Evolutionary conservation across 2,113 vertebrate genomes (phyloP).

Genomic region (Xyrauchen texanus): DNA sequence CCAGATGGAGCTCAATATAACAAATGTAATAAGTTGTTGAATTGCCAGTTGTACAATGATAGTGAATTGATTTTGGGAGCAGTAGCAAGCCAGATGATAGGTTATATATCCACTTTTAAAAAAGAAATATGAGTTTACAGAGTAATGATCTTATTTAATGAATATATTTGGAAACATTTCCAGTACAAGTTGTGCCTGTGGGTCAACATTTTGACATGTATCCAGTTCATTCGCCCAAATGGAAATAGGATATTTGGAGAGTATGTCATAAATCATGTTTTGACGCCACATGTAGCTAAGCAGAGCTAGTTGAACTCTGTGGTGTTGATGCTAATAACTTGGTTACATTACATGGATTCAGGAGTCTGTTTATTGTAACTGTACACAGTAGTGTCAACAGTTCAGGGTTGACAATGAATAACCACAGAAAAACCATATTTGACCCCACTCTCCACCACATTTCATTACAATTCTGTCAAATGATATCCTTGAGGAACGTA

Average conservation of each 20-base stretch:
- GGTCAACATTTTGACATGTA: background rate
- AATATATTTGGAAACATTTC: background rate
- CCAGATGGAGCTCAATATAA: conserved; percentile 81
- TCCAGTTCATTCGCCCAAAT: too few species aligned
- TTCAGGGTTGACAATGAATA: background rate
- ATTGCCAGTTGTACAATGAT: conserved; percentile 78
- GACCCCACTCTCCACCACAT: background rate
- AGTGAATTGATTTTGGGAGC: conserved; percentile 63
- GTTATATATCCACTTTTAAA: conserved; percentile 68
- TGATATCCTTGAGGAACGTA: too few species aligned
- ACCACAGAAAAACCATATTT: background rate
- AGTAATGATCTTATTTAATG: conserved; percentile 30
- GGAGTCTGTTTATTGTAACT: background rate
- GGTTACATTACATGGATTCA: background rate
- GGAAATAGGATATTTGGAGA: background rate
- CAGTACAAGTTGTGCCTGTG: background rate
- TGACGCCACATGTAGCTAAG: too few species aligned
- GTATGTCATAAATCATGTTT: too few species aligned
- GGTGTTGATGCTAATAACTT: background rate
- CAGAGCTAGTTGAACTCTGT: background rate
- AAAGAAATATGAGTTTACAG: conserved; percentile 29
- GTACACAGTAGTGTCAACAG: background rate
- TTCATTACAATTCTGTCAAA: background rate
- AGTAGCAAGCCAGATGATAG: conserved; percentile 69
- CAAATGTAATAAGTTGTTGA: conserved; percentile 79